A percentile compares a stretch with the other conserved stretches of the same genome.
Conservation (phyloP, 1,140 invertebrate genomes). For the Temnothorax nylanderi region DNA sequence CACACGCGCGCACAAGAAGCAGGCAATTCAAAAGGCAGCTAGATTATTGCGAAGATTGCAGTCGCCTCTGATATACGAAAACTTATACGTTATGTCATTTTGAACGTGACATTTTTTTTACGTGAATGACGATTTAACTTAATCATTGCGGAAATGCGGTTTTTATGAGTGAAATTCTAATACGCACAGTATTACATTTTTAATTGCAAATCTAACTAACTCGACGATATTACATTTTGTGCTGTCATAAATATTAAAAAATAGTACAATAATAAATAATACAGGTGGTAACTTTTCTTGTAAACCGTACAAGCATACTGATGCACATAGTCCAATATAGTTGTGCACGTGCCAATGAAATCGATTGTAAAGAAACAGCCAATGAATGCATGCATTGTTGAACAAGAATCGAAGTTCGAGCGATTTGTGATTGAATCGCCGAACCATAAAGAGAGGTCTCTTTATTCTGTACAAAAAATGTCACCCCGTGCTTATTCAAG, state of each 20-base stretch:
- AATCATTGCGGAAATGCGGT: background rate
- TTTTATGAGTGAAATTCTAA: background rate
- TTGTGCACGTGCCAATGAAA: slow-evolving; percentile 57
- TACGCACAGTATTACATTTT: background rate
- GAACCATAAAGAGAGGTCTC: background rate
- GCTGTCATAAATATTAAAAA: background rate
- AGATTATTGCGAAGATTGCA: slow-evolving; percentile 29
- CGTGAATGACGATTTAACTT: background rate
- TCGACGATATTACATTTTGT: background rate
- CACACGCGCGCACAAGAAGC: background rate
- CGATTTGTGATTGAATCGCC: slow-evolving; percentile 28
- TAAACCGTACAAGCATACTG: background rate
- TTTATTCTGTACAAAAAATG: slow-evolving; percentile 9
- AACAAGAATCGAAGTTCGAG: slow-evolving; percentile 38
- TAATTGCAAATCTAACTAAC: background rate
- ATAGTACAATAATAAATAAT: background rate
- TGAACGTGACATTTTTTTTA: slow-evolving; percentile 2
- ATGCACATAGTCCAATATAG: background rate
- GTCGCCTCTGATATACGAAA: background rate
- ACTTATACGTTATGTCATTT: background rate
- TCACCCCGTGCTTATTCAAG: slow-evolving; percentile 1
- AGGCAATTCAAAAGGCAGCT: slow-evolving; percentile 25
- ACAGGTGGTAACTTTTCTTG: background rate
- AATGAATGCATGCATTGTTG: background rate
- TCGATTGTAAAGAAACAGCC: slow-evolving; percentile 43